Evolutionary conservation across 2,888 invertebrate genomes (phyloP).

Genomic region (Lutraria lutraria): DNA sequence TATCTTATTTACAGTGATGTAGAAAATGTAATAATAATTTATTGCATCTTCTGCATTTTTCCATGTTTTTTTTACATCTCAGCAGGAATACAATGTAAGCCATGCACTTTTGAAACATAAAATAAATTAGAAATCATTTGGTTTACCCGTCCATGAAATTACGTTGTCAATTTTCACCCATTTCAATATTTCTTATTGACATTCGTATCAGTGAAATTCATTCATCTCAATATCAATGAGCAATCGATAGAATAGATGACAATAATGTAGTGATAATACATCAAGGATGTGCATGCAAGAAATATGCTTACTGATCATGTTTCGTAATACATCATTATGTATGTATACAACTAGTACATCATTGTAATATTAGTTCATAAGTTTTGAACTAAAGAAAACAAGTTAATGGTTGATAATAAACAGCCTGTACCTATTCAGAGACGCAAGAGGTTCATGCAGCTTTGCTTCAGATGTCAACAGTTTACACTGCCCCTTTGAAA

Average conservation of each 20-base stretch:
- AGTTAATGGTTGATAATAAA: no score
- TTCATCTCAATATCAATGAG: not conserved
- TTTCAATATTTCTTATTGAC: not conserved
- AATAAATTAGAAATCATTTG: not conserved
- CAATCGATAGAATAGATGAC: not conserved
- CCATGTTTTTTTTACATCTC: not conserved
- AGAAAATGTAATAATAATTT: not conserved
- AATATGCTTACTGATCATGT: not conserved
- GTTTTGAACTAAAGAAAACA: not conserved
- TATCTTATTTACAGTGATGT: not conserved
- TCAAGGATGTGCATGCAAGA: not conserved
- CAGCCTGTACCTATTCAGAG: no score
- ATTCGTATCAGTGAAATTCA: not conserved
- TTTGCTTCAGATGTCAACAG: no score
- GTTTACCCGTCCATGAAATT: not conserved
- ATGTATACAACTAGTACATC: not conserved
- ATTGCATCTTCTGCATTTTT: slow-evolving; percentile 7
- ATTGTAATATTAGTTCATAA: not conserved
- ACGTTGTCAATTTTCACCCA: not conserved
- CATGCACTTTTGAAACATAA: not conserved
- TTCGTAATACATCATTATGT: not conserved
- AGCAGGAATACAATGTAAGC: not conserved
- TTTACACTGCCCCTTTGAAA: no score
- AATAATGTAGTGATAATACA: not conserved
- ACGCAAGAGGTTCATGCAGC: no score